Base-by-base conservation (phyloP, 1,140 invertebrate species). In the Drosophila subobscura region DNA sequence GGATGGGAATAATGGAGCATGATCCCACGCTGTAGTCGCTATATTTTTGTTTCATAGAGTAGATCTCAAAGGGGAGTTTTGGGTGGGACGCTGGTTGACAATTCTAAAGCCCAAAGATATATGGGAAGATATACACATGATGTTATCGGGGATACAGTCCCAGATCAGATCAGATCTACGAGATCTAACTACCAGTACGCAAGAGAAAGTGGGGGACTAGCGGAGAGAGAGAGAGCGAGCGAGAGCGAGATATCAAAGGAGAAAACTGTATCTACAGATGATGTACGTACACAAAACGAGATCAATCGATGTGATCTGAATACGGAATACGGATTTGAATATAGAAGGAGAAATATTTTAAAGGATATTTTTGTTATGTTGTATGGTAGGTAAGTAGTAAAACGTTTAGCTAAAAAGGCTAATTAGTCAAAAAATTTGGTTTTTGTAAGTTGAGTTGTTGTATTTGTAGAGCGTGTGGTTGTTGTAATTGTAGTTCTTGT, bases 251-350 rank as follows among this genome's bases (percentile, higher is more conserved):
- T 55, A 22, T 8, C 12, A 23, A 51, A 44, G 40, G 58, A 60
- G 45, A 51, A 58, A 63, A 46, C 54, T 67, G 53, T 51, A 73
- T 45, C 53, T 79, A 79, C 57, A 16, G 46, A 78, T 73, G 59
- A 71, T 54, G 70, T 64, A 25, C 44, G n/a, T 65, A 20, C 44
- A 47, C 37, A 72, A 72, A 73, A 56, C 54, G 47, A 73, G 51
- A 71, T 61, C 65, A 71, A 72, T 61, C 73, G 57, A 67, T 40
- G 49, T 41, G 65, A 77, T 63, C 64, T 59, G 66, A 51, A 37
- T 74, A 77, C 70, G 54, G 67, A 44, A 65, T 71, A 78, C 42
- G 46, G 41, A 25, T 49, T 42, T 65, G 20, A 47, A 65, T 53
- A 53, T 66, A 37, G 33, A 12, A 37, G 33, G 33, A 37, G 33